Base-by-base conservation (phyloP, 2,888 invertebrate genomes). In the Chaetogeoica ovagalla region DNA sequence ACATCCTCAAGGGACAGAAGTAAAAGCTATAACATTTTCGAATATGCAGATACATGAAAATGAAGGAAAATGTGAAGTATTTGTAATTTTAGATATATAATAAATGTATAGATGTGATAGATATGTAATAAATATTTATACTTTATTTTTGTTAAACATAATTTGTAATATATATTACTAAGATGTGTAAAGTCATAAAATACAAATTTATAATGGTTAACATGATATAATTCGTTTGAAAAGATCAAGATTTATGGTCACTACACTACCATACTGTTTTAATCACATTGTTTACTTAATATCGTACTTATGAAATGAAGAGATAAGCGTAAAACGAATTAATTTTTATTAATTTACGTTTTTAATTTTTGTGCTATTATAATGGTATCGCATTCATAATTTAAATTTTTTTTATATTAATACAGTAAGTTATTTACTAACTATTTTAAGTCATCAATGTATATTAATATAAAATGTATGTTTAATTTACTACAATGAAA, bases 1-100 rank as follows among this genome's bases (percentile, higher is more conserved):
- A 87, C 98, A 99, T 88, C 95, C 97, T 0, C 98, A 97, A 88
- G 98, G 98, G 19, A 93, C 96, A 3, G 99, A 99, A 88, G 96
- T 99, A 4, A 99, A 99, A 87, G 99, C 99, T 55, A 99, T 99
- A 83, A 99, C 99, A 7, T 99, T 99, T 87, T 98, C 98, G 11
- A 96, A 97, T 79, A 98, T 99, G 98, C 98, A 99, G 88, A 90
- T 94, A 69, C 88, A 90, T 84, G 88, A 89, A 81, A 86, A 92
- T 84, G 90, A 90, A 84, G 90, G 90, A 83, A 89, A 90, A 85
- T 91, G 90, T 87, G 96, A 98, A 89, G 89, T 98, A 68, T 99
- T 94, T 91, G 98, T 98, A 84, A 98, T 99, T 86, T 94, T 98
- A 86, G 98, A 99, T 88, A 98, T 99, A 87, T 98, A 88, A 88